Evolutionary conservation across 2,888 invertebrate genomes (phyloP).

Genomic region (Phlogophora meticulosa): DNA sequence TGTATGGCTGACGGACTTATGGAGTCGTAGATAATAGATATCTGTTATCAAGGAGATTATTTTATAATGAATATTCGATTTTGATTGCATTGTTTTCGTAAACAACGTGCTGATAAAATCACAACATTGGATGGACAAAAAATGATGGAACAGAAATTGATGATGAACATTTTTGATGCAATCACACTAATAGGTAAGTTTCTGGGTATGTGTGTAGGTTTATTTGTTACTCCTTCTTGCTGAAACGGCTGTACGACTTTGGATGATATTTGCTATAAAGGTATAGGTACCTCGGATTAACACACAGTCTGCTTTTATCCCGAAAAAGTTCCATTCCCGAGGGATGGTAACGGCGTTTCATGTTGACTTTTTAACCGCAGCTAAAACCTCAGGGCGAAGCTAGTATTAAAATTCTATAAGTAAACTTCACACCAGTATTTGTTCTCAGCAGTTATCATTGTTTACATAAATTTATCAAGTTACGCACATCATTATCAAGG

Average conservation of each 20-base stretch:
- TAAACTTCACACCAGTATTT: slow-evolving; percentile 1
- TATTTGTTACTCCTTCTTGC: too few relatives aligned
- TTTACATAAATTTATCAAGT: slow-evolving; percentile 15
- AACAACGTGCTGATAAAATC: slow-evolving; percentile 14
- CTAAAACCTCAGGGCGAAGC: too few relatives aligned
- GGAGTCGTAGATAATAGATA: slow-evolving; percentile 6
- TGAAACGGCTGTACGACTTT: too few relatives aligned
- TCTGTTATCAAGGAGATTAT: slow-evolving; percentile 41
- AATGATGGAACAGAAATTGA: not conserved
- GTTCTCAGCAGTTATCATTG: not conserved
- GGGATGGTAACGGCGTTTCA: too few relatives aligned
- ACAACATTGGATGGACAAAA: slow-evolving; percentile 8
- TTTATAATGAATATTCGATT: slow-evolving; percentile 28
- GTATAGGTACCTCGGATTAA: too few relatives aligned
- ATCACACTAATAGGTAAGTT: too few relatives aligned
- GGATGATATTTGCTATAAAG: too few relatives aligned
- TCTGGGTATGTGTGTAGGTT: too few relatives aligned
- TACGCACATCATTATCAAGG: slow-evolving; percentile 23
- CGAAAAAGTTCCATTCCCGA: too few relatives aligned
- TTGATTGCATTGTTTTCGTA: slow-evolving; percentile 39
- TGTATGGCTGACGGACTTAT: not conserved
- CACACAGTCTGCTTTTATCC: too few relatives aligned
- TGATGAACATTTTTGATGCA: not conserved
- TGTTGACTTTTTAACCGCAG: too few relatives aligned
- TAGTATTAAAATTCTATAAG: not conserved